Conservation (phyloP, 1,140 invertebrate species). For the Mycetomoellerius zeteki region DNA sequence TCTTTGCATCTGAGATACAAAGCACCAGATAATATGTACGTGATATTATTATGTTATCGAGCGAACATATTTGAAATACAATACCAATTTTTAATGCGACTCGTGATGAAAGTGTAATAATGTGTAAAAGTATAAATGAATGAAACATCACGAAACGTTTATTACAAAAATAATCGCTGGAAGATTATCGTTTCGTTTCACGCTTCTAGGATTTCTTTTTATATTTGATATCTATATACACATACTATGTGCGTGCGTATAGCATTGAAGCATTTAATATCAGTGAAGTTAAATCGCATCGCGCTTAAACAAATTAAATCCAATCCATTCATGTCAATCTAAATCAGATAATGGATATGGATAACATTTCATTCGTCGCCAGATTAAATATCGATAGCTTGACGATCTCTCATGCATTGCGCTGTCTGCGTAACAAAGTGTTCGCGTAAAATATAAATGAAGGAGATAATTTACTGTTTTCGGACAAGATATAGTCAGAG, state of each 20-base stretch:
- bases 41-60: constrained; percentile 45
- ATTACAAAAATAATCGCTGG: constrained; percentile 21
- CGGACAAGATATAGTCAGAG: neutral
- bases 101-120: neutral
- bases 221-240: neutral
- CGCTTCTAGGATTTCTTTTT: neutral
- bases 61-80: constrained; percentile 14
- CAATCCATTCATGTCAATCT: constrained; percentile 62
- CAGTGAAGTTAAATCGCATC: constrained; percentile 28
- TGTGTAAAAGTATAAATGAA: constrained; percentile 9
- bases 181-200: constrained; percentile 46
- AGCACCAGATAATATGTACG: constrained; percentile 34
- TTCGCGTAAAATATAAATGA: constrained; percentile 9
- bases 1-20: constrained; percentile 7
- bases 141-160: constrained; percentile 4
- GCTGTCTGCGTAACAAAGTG: neutral
- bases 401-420: neutral
- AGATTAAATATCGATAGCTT: constrained; percentile 52
- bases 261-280: neutral
- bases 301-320: constrained; percentile 59
- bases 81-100: constrained; percentile 33
- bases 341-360: constrained; percentile 47
- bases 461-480: neutral
- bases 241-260: no score
- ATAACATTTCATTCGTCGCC: constrained; percentile 44